A percentile compares a stretch with the other conserved stretches of the same genome.
Conservation (phyloP, 2,113 vertebrate species). For the Austrofundulus limnaeus region DNA sequence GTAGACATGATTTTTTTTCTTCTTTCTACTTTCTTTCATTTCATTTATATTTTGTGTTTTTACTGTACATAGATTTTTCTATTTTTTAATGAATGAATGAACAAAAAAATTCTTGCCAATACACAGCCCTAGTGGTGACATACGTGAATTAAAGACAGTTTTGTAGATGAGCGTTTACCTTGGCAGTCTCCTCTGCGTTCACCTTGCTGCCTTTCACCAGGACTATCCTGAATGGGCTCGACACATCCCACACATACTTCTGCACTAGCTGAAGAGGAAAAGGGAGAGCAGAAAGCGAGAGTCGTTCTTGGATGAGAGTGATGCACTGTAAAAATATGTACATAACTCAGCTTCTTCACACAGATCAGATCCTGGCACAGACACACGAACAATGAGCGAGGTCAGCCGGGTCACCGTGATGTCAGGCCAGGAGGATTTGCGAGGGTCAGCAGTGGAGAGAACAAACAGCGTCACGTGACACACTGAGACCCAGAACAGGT, state of each 20-base stretch:
- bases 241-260: constrained; percentile 89
- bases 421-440: constrained; percentile 64
- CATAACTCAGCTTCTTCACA: constrained; percentile 15
- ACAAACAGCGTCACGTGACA: constrained; percentile 68
- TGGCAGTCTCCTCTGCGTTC: constrained; percentile 94
- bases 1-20: too few species aligned
- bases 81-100: too few species aligned
- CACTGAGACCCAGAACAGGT: constrained; percentile 47
- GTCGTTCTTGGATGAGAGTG: constrained; percentile 16
- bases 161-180: constrained; percentile 79
- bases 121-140: not conserved
- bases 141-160: constrained; percentile 1
- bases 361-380: not conserved
- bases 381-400: constrained; percentile 23
- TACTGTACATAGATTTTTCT: too few species aligned
- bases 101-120: too few species aligned
- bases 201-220: constrained; percentile 91
- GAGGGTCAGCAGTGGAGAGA: constrained; percentile 62
- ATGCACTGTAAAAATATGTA: constrained; percentile 26
- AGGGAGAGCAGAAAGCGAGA: constrained; percentile 29
- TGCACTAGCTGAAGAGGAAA: constrained; percentile 72
- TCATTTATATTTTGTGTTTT: too few species aligned
- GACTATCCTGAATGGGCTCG: constrained; percentile 84
- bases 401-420: constrained; percentile 52
- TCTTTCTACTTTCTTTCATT: too few species aligned